Conservation (phyloP, 2,888 invertebrate genomes). For the Actias luna region DNA sequence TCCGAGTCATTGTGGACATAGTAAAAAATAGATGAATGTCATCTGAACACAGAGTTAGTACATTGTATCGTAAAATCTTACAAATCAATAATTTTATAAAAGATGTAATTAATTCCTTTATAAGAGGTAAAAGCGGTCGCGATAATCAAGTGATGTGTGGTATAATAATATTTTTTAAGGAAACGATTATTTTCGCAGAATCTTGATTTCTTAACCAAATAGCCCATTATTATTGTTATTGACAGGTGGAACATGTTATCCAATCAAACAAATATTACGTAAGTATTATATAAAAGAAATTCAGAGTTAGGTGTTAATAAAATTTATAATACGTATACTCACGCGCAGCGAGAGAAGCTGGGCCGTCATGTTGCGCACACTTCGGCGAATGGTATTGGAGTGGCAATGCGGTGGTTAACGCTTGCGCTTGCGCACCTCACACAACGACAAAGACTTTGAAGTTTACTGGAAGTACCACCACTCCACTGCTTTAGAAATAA, state of each 20-base stretch:
- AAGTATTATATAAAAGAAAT: conserved; percentile 12
- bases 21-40: conserved; percentile 6
- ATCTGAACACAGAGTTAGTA: neutral
- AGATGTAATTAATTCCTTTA: neutral
- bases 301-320: conserved; percentile 7
- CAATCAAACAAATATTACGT: conserved; percentile 13
- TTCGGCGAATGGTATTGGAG: conserved; percentile 66
- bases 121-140: neutral
- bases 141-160: neutral
- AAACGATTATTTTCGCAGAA: neutral
- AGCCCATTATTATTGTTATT: neutral
- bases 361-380: conserved; percentile 66
- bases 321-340: conserved; percentile 41
- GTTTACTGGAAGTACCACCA: conserved; percentile 45
- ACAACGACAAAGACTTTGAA: conserved; percentile 40
- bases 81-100: neutral
- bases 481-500: neutral
- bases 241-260: neutral
- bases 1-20: conserved; percentile 1
- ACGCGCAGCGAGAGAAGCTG: conserved; percentile 53
- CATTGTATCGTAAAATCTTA: neutral
- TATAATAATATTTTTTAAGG: neutral
- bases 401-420: conserved; percentile 53
- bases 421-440: conserved; percentile 59
- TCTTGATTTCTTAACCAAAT: neutral